Conservation (phyloP, 2,797 vertebrate species). For the Lithobates sylvaticus region DNA sequence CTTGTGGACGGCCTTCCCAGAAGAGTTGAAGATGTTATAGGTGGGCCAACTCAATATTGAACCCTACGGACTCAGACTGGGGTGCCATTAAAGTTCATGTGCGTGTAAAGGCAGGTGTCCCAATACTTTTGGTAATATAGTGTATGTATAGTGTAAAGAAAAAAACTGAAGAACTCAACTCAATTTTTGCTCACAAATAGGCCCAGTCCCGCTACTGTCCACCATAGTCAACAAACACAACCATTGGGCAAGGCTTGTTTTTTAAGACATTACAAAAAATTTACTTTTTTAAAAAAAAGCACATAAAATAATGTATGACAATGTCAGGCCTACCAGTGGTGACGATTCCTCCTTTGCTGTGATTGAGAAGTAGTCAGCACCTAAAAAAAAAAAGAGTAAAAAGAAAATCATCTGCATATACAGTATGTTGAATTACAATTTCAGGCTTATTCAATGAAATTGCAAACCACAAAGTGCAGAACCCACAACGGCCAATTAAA, state of each 20-base stretch:
- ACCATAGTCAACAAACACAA: neutral
- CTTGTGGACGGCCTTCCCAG: too few species aligned
- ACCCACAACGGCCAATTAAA: neutral
- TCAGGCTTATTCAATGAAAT: neutral
- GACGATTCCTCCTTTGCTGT: neutral
- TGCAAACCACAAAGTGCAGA: neutral
- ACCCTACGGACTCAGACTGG: too few species aligned
- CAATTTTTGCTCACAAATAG: neutral
- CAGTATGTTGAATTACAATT: neutral
- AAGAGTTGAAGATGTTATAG: too few species aligned
- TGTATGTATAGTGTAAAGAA: too few species aligned
- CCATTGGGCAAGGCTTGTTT: neutral
- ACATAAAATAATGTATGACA: neutral
- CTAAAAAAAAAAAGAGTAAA: neutral
- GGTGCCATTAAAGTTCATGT: too few species aligned
- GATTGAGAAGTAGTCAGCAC: neutral
- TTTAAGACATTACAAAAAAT: too few species aligned
- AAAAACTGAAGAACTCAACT: too few species aligned
- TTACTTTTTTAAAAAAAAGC: neutral
- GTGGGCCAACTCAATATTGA: too few species aligned
- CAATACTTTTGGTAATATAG: too few species aligned
- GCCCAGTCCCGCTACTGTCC: too few species aligned
- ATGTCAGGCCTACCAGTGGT: neutral
- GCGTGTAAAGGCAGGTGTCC: too few species aligned
- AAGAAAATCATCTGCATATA: neutral